These are phyloP conservation scores for Doryteuthis pealeii DNA, from an alignment of 1,140 invertebrate genomes.

Conservation along the genomic window DNA sequence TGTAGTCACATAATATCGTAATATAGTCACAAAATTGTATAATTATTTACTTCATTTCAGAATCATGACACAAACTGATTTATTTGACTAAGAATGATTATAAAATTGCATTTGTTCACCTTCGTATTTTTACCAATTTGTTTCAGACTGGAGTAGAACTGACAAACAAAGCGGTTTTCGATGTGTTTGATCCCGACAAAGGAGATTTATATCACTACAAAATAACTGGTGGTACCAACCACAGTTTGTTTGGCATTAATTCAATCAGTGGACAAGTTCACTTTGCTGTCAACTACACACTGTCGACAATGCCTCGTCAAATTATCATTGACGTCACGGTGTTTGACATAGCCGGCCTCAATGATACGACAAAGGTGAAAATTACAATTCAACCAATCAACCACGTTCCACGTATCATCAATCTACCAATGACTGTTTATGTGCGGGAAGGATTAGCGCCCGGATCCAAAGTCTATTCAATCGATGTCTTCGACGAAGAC, in stretches of 20 bases:
- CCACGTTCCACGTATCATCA: neutral
- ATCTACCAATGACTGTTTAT: neutral
- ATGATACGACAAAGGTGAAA: neutral
- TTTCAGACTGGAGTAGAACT: neutral
- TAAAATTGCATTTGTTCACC: no score
- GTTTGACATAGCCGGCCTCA: neutral
- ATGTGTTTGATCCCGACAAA: neutral
- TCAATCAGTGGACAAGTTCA: neutral
- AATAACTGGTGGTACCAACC: neutral
- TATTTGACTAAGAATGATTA: no score
- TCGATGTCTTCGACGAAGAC: neutral
- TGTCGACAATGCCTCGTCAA: neutral
- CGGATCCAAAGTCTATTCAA: neutral
- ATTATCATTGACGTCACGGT: neutral
- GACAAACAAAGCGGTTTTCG: neutral
- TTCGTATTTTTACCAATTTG: neutral
- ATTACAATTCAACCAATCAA: neutral
- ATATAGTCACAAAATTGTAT: no score
- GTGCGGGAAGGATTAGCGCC: neutral
- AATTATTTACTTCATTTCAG: no score
- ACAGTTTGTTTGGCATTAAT: conserved; percentile 5
- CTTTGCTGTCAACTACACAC: conserved; percentile 1
- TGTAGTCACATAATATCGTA: no score
- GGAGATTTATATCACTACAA: neutral
- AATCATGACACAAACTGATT: no score